Evolutionary conservation across 2,113 vertebrate genomes (phyloP).

Genomic region (Panthera leo): DNA sequence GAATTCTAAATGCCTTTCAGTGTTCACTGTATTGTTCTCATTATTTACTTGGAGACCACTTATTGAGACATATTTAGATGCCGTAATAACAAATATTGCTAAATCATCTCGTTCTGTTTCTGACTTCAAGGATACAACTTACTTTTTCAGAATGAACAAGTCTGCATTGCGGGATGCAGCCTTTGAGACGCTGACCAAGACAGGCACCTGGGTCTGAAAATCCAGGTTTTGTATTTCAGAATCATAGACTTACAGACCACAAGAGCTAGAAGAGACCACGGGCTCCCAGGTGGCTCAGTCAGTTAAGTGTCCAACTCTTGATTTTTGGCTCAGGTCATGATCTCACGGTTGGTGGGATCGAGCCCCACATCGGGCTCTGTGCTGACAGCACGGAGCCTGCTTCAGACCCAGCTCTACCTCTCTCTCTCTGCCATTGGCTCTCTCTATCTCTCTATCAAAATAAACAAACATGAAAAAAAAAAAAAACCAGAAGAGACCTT

Average conservation of each 20-base stretch:
- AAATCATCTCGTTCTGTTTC: background rate
- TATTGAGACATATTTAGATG: background rate
- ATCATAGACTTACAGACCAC: background rate
- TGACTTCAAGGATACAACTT: background rate
- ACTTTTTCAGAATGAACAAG: background rate
- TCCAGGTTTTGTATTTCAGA: background rate
- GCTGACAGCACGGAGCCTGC: too few relatives aligned
- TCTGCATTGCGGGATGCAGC: background rate
- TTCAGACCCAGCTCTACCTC: too few relatives aligned
- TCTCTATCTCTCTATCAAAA: too few relatives aligned
- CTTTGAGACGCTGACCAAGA: background rate
- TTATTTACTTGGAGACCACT: background rate
- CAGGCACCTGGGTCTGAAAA: background rate
- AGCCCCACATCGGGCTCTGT: too few relatives aligned
- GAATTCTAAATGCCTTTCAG: background rate
- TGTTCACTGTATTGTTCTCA: background rate
- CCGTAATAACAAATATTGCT: background rate
- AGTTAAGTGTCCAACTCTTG: too few relatives aligned
- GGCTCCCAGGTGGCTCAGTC: too few relatives aligned
- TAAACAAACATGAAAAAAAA: too few relatives aligned
- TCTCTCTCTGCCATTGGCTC: too few relatives aligned
- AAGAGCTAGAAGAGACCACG: background rate
- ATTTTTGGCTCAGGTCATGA: too few relatives aligned
- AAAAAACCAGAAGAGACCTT: background rate
- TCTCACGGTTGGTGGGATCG: too few relatives aligned